Evolutionary conservation across 2,888 invertebrate species (phyloP).

Genomic region (Eurois occulta): DNA sequence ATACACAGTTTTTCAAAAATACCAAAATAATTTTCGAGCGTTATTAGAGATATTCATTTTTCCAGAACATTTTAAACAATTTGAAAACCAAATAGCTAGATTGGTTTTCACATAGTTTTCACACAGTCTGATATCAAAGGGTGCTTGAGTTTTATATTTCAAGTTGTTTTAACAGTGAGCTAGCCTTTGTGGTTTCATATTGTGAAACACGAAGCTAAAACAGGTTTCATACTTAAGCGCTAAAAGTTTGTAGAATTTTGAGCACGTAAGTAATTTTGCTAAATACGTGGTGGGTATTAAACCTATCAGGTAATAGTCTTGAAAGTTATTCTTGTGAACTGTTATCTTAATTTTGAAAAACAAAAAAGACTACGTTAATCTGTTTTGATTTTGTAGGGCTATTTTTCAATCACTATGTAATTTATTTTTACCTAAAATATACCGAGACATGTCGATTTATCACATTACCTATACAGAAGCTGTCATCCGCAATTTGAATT

Average conservation of each 20-base stretch:
- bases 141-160: slow-evolving; percentile 31
- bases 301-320: neutral
- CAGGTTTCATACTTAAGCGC: slow-evolving; percentile 24
- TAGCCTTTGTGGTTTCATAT: slow-evolving; percentile 21
- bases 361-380: neutral
- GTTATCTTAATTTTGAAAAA: neutral
- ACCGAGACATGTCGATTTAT: neutral
- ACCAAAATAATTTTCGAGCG: neutral
- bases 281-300: slow-evolving; percentile 5
- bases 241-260: slow-evolving; percentile 14
- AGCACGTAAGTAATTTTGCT: slow-evolving; percentile 12
- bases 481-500: neutral
- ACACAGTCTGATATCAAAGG: slow-evolving; percentile 22
- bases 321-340: neutral
- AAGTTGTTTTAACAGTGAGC: slow-evolving; percentile 17
- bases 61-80: neutral
- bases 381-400: neutral
- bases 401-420: neutral
- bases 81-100: neutral
- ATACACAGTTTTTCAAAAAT: neutral
- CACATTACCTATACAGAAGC: neutral
- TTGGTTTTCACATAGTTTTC: slow-evolving; percentile 20
- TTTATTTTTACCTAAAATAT: neutral
- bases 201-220: slow-evolving; percentile 25
- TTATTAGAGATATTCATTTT: neutral